Evolutionary conservation across 2,888 invertebrate species (phyloP).

Genomic region (Ryuthela nishihirai): DNA sequence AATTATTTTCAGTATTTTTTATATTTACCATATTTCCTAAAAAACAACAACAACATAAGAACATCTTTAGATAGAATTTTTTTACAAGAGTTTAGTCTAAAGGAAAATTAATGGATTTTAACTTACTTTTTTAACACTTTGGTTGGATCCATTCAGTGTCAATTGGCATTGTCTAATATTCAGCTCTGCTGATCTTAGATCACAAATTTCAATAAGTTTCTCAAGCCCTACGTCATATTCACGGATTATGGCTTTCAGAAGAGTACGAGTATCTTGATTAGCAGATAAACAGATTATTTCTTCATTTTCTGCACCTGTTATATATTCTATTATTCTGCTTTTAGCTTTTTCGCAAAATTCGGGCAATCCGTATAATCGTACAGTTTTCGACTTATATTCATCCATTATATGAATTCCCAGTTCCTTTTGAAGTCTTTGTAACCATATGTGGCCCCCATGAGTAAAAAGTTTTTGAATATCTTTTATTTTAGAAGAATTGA

Average conservation of each 20-base stretch:
- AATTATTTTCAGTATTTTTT: no score
- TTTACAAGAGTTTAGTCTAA: no score
- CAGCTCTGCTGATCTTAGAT: conserved; percentile 8
- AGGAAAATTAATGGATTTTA: no score
- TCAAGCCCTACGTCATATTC: conserved; percentile 21
- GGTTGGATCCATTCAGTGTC: conserved; percentile 4
- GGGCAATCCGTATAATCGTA: conserved; percentile 13
- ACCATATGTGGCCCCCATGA: conserved; percentile 28
- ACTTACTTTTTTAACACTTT: conserved; percentile 20
- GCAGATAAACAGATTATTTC: conserved; percentile 6
- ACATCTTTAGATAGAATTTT: no score
- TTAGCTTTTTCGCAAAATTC: conserved; percentile 7
- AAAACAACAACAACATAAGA: no score
- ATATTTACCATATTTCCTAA: no score
- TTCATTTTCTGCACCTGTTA: conserved; percentile 20
- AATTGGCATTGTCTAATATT: conserved; percentile 15
- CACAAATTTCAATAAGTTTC: conserved; percentile 12
- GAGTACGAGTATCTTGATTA: conserved; percentile 1
- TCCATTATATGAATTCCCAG: conserved; percentile 11
- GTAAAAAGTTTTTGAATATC: conserved; percentile 27
- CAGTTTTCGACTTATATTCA: conserved; percentile 2
- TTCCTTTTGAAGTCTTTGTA: conserved; percentile 7
- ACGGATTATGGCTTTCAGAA: conserved; percentile 22
- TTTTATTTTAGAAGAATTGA: conserved; percentile 3
- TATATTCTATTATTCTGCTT: conserved; percentile 3